Evolutionary conservation across 2,888 invertebrate species (phyloP).

Genomic region (Gastracanthus pulcherrimus): DNA sequence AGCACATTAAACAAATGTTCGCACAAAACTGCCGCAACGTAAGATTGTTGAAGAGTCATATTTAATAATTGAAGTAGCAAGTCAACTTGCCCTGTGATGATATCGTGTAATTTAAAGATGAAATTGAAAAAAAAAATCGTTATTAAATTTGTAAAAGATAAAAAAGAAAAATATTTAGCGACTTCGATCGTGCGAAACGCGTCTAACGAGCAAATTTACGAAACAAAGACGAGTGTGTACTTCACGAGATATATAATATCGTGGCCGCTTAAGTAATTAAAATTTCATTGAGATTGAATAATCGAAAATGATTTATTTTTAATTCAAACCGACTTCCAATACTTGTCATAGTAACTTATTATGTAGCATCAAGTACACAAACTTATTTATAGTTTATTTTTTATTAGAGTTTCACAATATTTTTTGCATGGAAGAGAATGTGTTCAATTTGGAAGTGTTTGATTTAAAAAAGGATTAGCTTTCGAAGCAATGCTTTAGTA

Average conservation of each 20-base stretch:
- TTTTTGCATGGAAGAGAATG: not conserved
- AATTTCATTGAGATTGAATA: not conserved
- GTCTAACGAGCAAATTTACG: slow-evolving; percentile 21
- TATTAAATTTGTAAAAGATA: slow-evolving; percentile 19
- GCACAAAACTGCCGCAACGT: slow-evolving; percentile 51
- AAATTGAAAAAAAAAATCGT: slow-evolving; percentile 39
- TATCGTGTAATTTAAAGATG: slow-evolving; percentile 21
- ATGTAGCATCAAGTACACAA: not conserved
- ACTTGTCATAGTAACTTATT: not conserved
- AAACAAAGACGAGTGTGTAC: slow-evolving; percentile 23
- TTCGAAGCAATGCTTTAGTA: not conserved
- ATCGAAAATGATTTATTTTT: not conserved
- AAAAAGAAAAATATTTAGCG: slow-evolving; percentile 23
- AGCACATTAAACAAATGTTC: slow-evolving; percentile 49
- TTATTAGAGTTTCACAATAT: not conserved
- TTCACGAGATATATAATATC: slow-evolving; percentile 38
- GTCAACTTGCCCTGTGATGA: slow-evolving; percentile 49
- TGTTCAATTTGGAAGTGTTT: slow-evolving; percentile 10
- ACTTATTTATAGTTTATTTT: not conserved
- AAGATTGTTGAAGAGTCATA: slow-evolving; percentile 55
- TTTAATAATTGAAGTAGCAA: slow-evolving; percentile 35
- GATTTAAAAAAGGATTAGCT: not conserved
- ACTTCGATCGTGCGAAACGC: slow-evolving; percentile 50
- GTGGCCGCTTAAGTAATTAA: slow-evolving; percentile 6
- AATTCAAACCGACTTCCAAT: slow-evolving; percentile 2